These are phyloP conservation scores for Bilobella aurantiaca DNA, from an alignment of 1,140 invertebrate species.

Conservation along the genomic window DNA sequence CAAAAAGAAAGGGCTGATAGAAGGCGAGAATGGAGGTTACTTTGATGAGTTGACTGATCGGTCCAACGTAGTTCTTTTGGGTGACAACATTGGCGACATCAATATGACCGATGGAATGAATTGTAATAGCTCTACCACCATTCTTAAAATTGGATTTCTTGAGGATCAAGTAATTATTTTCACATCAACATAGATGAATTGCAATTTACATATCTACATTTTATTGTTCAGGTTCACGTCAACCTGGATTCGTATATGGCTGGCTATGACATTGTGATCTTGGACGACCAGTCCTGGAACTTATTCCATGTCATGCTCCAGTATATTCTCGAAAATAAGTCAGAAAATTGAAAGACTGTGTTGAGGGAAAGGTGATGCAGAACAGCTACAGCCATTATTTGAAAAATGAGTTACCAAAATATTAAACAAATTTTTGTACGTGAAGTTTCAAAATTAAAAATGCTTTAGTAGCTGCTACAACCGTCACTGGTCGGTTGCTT, in stretches of 20 bases:
- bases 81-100: slow-evolving; percentile 79
- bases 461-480: no score
- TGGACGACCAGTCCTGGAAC: background rate
- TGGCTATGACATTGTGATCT: slow-evolving; percentile 8
- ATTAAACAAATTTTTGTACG: no score
- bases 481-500: no score
- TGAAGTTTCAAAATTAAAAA: no score
- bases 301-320: background rate
- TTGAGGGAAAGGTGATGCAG: no score
- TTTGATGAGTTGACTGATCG: slow-evolving; percentile 57
- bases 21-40: slow-evolving; percentile 43
- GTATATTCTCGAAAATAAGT: background rate
- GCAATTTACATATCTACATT: background rate
- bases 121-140: slow-evolving; percentile 47
- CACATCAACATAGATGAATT: background rate
- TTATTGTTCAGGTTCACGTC: background rate
- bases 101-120: slow-evolving; percentile 75
- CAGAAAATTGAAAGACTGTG: no score
- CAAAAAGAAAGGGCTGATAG: slow-evolving; percentile 76
- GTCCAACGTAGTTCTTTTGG: slow-evolving; percentile 71
- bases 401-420: no score
- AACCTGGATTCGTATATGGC: background rate
- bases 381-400: no score
- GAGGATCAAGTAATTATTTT: slow-evolving; percentile 52
- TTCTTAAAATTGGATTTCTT: slow-evolving; percentile 85